These are phyloP conservation scores for Neomicropteryx cornuta DNA, from an alignment of 1,140 invertebrate species.

Conservation along the genomic window DNA sequence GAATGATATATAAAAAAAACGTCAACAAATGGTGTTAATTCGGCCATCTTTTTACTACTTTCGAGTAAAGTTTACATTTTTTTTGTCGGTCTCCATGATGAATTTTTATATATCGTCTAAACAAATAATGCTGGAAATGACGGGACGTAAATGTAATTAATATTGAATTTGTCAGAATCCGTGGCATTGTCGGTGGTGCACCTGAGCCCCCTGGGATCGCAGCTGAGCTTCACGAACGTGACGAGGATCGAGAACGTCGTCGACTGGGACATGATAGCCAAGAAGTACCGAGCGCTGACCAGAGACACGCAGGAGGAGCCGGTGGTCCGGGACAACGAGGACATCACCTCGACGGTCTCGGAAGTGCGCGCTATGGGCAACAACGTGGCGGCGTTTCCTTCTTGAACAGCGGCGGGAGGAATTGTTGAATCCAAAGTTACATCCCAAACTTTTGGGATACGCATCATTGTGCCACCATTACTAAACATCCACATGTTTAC, in stretches of 20 bases:
- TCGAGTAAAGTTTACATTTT: no score
- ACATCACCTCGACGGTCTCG: constrained; percentile 30
- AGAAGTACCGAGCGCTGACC: constrained; percentile 75
- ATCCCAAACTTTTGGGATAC: no score
- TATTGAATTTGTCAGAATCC: constrained; percentile 45
- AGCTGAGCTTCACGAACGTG: constrained; percentile 62
- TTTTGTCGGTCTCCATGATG: no score
- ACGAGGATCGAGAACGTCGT: constrained; percentile 80
- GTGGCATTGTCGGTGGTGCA: constrained; percentile 64
- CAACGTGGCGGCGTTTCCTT: constrained; percentile 20
- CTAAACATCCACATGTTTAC: no score
- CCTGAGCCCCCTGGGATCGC: constrained; percentile 69
- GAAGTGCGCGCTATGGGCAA: constrained; percentile 34
- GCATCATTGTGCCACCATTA: no score
- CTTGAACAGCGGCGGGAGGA: constrained; percentile 23
- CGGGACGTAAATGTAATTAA: constrained; percentile 9
- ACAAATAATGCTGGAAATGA: no score
- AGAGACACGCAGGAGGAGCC: constrained; percentile 51
- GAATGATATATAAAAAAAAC: no score
- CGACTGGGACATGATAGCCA: constrained; percentile 82
- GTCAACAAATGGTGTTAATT: no score
- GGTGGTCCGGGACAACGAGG: constrained; percentile 38
- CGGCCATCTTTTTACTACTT: no score
- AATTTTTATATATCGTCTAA: no score
- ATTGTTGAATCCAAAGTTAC: no score